Evolutionary conservation across 2,113 vertebrate genomes (phyloP).

Genomic region (Planiliza haematocheilus): DNA sequence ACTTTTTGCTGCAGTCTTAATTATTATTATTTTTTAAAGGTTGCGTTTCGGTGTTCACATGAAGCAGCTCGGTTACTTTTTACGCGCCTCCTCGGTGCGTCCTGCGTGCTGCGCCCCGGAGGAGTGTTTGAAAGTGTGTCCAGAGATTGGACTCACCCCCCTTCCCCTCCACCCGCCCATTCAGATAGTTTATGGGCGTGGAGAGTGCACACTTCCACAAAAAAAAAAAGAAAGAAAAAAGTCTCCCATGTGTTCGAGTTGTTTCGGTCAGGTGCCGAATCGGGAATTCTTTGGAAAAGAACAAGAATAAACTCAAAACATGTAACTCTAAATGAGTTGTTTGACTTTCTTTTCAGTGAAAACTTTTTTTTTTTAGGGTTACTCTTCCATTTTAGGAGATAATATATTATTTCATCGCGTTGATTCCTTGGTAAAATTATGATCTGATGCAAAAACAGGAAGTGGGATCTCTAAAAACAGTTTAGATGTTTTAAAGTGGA

Average conservation of each 20-base stretch:
- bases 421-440: too few species aligned
- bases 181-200: slow-evolving; percentile 56
- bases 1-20: not conserved
- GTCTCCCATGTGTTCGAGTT: not conserved
- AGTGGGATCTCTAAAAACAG: too few species aligned
- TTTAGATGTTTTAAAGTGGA: not conserved
- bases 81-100: slow-evolving; percentile 40
- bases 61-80: slow-evolving; percentile 11
- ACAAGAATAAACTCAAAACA: too few species aligned
- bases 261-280: too few species aligned
- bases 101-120: slow-evolving; percentile 35
- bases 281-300: too few species aligned
- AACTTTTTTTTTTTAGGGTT: too few species aligned
- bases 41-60: not conserved
- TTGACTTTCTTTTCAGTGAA: too few species aligned
- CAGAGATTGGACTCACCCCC: slow-evolving; percentile 21
- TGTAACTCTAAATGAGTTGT: too few species aligned
- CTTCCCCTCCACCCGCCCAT: slow-evolving; percentile 19
- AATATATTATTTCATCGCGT: too few species aligned
- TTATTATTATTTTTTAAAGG: too few species aligned
- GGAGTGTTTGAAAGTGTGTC: slow-evolving; percentile 44
- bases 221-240: not conserved
- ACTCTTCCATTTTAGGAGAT: too few species aligned
- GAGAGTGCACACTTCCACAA: slow-evolving; percentile 14
- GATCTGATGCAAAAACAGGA: not conserved